Evolutionary conservation across 2,888 invertebrate genomes (phyloP).

Genomic region (Sympetrum striolatum): DNA sequence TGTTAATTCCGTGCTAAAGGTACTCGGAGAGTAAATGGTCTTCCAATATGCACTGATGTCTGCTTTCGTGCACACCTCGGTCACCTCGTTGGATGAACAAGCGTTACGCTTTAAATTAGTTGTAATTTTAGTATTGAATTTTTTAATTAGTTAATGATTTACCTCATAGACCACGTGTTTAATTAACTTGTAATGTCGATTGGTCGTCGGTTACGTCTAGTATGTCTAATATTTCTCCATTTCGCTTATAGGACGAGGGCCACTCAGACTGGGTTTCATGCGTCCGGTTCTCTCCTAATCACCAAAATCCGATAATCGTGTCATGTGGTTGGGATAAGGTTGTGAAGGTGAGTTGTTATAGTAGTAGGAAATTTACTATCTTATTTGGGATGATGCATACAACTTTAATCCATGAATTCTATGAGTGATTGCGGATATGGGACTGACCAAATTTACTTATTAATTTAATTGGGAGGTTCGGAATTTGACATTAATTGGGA

Average conservation of each 20-base stretch:
- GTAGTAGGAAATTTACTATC: not conserved
- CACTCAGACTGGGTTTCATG: slow-evolving; percentile 99
- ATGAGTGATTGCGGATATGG: slow-evolving; percentile 60
- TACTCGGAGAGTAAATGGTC: not conserved
- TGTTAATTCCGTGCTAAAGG: not conserved
- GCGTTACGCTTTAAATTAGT: not conserved
- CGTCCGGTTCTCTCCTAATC: slow-evolving; percentile 98
- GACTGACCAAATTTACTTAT: slow-evolving; percentile 54
- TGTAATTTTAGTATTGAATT: no score
- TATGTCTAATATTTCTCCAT: not conserved
- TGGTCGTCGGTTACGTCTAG: no score
- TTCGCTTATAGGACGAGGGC: slow-evolving; percentile 67
- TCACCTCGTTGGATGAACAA: slow-evolving; percentile 21
- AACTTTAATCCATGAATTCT: slow-evolving; percentile 53
- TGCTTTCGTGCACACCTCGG: not conserved
- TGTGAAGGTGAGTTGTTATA: slow-evolving; percentile 84
- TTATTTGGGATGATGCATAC: slow-evolving; percentile 54
- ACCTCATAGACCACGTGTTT: no score
- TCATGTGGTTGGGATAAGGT: slow-evolving; percentile 98
- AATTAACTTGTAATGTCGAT: no score
- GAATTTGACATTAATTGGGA: slow-evolving; percentile 44
- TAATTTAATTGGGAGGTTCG: slow-evolving; percentile 45
- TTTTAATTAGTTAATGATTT: no score
- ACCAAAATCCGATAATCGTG: slow-evolving; percentile 97
- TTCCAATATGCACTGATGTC: slow-evolving; percentile 21